Evolutionary conservation across 92 coral and sea anemone genomes (phyloP), one percentile per base, ranked within the genome.

Genomic region (Nematostella vectensis): DNA sequence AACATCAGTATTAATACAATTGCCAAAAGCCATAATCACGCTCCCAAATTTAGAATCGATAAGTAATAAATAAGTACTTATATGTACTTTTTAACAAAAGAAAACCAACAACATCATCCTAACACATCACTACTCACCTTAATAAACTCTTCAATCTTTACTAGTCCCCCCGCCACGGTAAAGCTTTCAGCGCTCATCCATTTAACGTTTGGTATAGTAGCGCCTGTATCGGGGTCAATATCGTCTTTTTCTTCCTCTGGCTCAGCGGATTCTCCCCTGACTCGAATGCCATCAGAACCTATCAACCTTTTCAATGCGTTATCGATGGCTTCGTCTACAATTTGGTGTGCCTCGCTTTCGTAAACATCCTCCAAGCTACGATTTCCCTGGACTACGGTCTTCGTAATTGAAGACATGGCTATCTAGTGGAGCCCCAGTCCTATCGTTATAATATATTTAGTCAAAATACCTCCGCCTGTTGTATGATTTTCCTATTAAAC

Each of bases 171-270:
- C 4, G 89, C 82, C 9, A 91, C 85, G 10, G 83, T 84, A 48
- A 91, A 91, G 58, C 75, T 80, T 8, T 77, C 93, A 0, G 87
- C 86, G 60, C 81, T 91, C 96, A 91, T 91, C 98, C 98, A 91
- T 49, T 76, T 87, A 20, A 91, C 75, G 62, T 91, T 87, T 0
- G 98, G 96, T 54, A 88, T 84, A 28, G 48, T 61, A 21, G 55
- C 63, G 17, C 87, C 87, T 3, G 96, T 88, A 48, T 88, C 83
- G 26, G 82, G 77, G 55, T 88, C 94, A n/a, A 65, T 67, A 11
- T 78, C 85, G 12, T 70, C 70, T 58, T 50, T 53, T 12, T 88
- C 93, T 29, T 83, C 69, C 52, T 64, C 76, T 6, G 33, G 65
- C 13, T 26, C 75, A 2, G 2, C 39, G 15, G 2, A 58, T 3